Evolutionary conservation across 1,140 invertebrate species (phyloP).

Genomic region (Littorina saxatilis): DNA sequence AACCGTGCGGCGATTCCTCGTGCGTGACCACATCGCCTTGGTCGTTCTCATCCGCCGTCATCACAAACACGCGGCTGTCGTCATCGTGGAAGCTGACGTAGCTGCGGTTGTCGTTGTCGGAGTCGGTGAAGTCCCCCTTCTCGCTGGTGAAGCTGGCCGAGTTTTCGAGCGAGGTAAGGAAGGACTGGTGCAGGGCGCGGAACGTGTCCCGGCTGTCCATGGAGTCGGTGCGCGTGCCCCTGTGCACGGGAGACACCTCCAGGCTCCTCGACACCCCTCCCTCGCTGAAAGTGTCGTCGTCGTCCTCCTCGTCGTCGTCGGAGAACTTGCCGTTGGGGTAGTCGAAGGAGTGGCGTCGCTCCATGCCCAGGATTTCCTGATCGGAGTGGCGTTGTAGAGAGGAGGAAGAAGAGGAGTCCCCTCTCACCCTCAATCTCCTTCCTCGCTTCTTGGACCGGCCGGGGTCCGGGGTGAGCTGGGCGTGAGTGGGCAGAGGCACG

Average conservation of each 20-base stretch:
- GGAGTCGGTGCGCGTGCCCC: not conserved
- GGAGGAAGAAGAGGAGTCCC: too few relatives aligned
- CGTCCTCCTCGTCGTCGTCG: constrained; percentile 15
- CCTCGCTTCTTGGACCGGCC: not conserved
- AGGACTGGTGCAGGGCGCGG: not conserved
- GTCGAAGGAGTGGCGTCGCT: constrained; percentile 26
- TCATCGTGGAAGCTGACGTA: not conserved
- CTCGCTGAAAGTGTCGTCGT: not conserved
- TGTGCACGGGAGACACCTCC: constrained; percentile 2
- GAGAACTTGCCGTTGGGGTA: constrained; percentile 4
- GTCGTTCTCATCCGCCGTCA: not conserved
- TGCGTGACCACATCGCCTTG: not conserved
- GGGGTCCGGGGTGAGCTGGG: not conserved
- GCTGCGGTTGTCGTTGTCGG: constrained; percentile 1
- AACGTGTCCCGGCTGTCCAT: constrained; percentile 14
- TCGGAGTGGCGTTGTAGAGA: not conserved
- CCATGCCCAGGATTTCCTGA: constrained; percentile 1
- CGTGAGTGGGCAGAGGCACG: constrained; percentile 25
- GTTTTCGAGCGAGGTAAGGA: constrained; percentile 1
- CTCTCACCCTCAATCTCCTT: not conserved
- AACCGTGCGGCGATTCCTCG: not conserved
- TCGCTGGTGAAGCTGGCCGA: constrained; percentile 23
- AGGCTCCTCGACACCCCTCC: not conserved
- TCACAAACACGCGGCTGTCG: not conserved
- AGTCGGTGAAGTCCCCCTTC: not conserved